Base-by-base conservation (phyloP, 2,797 vertebrate species). In the Centropyge bicolor region DNA sequence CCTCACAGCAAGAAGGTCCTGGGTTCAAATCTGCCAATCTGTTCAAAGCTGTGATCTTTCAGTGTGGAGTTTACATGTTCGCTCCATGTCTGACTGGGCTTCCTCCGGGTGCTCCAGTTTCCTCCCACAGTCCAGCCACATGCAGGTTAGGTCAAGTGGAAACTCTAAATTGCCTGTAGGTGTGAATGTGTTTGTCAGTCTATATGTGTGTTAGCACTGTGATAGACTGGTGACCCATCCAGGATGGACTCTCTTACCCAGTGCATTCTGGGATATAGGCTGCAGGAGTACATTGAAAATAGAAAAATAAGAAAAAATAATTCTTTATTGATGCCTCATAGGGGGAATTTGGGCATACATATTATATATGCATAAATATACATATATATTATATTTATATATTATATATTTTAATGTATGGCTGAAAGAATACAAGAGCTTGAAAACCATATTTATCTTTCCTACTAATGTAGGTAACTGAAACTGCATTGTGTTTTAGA, bases 61-160 rank as follows among this genome's bases (percentile, higher is more conserved):
- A 22, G 22, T 68, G 54, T 70, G 19, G 22, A 59, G 52, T 76
- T 81, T n/a, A 36, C 65, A 57, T 48, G 68, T 66, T 79, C 2
- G 1, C 81, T 71, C 36, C 8, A 16, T 22, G 60, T 74, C 72
- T 64, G 66, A 48, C 59, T 80, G 71, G 72, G 8, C 80, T 72
- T 91, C 68, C 78, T 74, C 72, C 27, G 65, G 36, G 35, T 79
- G 78, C 84, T 75, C 81, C 74, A 78, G 40, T 89, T 84, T 86
- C 82, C 79, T 86, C 81, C 81, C 76, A 82, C 84, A 83, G 71
- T 77, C 81, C 61, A 70, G 57, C 79, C 63, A 81, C 71, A 69
- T 71, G 75, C 62, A 70, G 80, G 74, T 82, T 74, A 87, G 80
- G 80, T 89, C 87, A 85, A 74, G 59, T 85, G 89, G 85, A 92